Base-by-base conservation (phyloP, 1,140 invertebrate genomes). In the Cherax destructor region DNA sequence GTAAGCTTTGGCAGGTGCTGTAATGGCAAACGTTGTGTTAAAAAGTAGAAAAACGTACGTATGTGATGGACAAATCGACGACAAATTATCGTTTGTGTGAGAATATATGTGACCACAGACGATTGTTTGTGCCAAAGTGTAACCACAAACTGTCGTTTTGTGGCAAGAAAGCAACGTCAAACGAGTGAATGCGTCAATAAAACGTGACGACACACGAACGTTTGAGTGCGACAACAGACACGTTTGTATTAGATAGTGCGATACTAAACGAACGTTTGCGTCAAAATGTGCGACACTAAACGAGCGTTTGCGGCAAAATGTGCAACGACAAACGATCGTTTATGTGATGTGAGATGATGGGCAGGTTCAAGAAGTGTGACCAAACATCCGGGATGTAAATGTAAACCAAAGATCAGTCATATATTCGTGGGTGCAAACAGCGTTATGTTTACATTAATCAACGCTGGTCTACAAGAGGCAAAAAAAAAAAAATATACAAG, bases 301-400 rank as follows among this genome's bases (percentile, higher is more conserved):
- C 21, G 52, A 56, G 52, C 6, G 52, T 65, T 16, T 65, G 61
- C 18, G 61, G 11, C 0, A 18, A n/a, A 65, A 16, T 18, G 61
- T 72, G 61, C 61, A 18, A 69, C 61, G 61, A 69, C 61, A 69
- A 18, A 69, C 18, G 61, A 10, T 16, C 18, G 61, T 10, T 10
- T 18, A 18, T 69, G 6, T 69, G 61, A 18, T 4, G 9, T 69
- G 61, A 18, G n/a, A 72, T 30, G 69, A 72, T 24, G 7, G 30
- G 69, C 11, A 72, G 69, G 5, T 72, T 72, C 69, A 72, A 72
- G 69, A 72, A 72, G 69, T 72, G 69, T 72, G 69, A 72, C 18
- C n/a, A 4, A 72, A 72, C 69, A 72, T 72, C 69, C 69, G 69
- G 69, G 69, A 72, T 24, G 61, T 65, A 65, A 65, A 18, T 65